A percentile compares a stretch with the other conserved stretches of the same genome.
Evolutionary conservation across 2,113 vertebrate species (phyloP).

Genomic region (Smithornis capensis): DNA sequence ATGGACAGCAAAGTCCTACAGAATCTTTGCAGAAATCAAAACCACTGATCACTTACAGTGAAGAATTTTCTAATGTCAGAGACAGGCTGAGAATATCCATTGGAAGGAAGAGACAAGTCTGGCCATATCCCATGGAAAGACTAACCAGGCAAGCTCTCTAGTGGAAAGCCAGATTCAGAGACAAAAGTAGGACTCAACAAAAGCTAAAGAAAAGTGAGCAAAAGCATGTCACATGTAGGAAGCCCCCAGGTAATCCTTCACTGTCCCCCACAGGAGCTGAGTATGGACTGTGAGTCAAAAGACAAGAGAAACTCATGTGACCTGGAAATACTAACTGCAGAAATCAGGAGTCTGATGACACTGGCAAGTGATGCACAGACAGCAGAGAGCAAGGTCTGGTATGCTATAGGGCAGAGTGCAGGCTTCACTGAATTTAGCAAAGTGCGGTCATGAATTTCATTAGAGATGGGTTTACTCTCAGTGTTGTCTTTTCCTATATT

Average conservation of each 20-base stretch:
- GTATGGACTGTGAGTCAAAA: background rate
- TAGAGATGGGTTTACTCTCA: background rate
- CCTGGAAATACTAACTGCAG: background rate
- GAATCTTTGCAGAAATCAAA: background rate
- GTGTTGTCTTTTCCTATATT: background rate
- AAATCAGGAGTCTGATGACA: background rate
- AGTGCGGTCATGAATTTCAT: background rate
- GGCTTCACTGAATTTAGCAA: background rate
- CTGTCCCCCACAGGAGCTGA: background rate
- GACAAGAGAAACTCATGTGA: background rate
- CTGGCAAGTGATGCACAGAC: background rate
- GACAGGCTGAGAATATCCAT: background rate
- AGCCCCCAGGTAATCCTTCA: background rate
- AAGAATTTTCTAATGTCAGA: background rate
- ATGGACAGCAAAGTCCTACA: background rate
- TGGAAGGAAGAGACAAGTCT: background rate
- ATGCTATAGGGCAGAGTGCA: background rate
- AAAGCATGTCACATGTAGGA: background rate
- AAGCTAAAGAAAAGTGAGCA: background rate
- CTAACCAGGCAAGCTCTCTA: background rate
- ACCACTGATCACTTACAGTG: background rate
- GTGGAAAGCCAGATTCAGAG: background rate
- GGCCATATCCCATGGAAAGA: background rate
- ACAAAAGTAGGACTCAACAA: background rate
- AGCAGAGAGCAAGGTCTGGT: background rate